Evolutionary conservation across 1,140 invertebrate species (phyloP).

Genomic region (Hycleus cichorii): DNA sequence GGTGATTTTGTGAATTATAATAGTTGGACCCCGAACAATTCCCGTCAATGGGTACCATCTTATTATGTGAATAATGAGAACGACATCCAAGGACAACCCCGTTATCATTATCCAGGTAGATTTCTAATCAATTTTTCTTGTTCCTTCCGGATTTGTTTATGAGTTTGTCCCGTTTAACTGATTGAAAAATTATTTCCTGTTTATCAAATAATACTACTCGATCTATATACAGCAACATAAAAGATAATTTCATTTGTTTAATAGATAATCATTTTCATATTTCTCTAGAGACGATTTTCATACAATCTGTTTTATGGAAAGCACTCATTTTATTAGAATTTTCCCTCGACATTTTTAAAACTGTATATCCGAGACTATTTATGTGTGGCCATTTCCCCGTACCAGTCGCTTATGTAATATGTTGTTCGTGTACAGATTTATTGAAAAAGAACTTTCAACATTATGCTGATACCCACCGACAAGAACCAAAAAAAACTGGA

Average conservation of each 20-base stretch:
- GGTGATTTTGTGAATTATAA: not conserved
- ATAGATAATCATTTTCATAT: conserved; percentile 17
- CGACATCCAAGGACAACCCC: not conserved
- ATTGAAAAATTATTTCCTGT: no score
- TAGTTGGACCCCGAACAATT: not conserved
- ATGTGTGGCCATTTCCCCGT: no score
- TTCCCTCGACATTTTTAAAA: not conserved
- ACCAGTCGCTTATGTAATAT: no score
- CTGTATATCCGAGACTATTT: no score
- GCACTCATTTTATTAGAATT: conserved; percentile 12
- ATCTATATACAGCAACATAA: not conserved
- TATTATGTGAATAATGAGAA: conserved; percentile 2
- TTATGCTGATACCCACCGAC: no score
- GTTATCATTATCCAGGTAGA: not conserved
- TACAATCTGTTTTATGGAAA: conserved; percentile 11
- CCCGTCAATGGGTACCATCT: conserved; percentile 7
- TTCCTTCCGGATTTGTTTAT: no score
- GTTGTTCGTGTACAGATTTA: no score
- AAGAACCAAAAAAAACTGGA: no score
- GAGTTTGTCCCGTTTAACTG: no score
- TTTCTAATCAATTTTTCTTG: no score
- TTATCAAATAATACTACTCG: no score
- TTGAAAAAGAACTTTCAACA: no score
- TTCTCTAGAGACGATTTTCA: conserved; percentile 3
- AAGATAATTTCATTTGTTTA: conserved; percentile 29